A percentile compares a stretch with the other conserved stretches of the same genome.
These are phyloP conservation scores for Bambusicola thoracicus DNA, from an alignment of 2,113 vertebrate species.

Conservation along the genomic window DNA sequence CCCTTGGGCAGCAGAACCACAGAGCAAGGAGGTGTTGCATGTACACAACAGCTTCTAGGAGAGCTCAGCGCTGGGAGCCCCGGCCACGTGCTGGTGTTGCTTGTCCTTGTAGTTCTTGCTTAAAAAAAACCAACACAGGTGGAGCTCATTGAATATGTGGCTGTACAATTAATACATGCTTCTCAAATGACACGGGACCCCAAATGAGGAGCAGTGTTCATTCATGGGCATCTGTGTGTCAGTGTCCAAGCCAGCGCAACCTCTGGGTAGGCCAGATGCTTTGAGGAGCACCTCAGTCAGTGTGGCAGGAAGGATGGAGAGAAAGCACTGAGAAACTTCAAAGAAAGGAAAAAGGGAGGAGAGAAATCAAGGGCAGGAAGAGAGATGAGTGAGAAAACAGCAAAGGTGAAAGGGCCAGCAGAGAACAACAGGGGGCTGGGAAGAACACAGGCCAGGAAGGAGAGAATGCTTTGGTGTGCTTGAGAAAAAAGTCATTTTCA, in stretches of 20 bases:
- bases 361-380: conserved; percentile 1
- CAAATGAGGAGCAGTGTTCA: not conserved
- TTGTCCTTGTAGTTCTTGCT: not conserved
- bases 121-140: not conserved
- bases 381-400: not conserved
- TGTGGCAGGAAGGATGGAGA: not conserved
- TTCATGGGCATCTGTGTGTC: not conserved
- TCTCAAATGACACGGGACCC: not conserved
- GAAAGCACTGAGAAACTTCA: conserved; percentile 16
- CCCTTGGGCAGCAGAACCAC: not conserved
- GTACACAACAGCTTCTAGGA: not conserved
- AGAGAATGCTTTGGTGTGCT: not conserved
- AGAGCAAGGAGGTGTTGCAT: not conserved
- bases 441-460: not conserved
- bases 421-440: not conserved
- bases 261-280: not conserved
- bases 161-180: not conserved
- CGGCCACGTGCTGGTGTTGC: not conserved
- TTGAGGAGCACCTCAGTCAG: not conserved
- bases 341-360: not conserved
- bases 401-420: not conserved
- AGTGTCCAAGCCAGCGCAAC: not conserved
- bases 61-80: not conserved
- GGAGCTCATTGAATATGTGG: not conserved
- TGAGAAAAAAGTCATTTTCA: not conserved